Evolutionary conservation across 2,797 vertebrate species (phyloP).

Genomic region (Gila robusta): DNA sequence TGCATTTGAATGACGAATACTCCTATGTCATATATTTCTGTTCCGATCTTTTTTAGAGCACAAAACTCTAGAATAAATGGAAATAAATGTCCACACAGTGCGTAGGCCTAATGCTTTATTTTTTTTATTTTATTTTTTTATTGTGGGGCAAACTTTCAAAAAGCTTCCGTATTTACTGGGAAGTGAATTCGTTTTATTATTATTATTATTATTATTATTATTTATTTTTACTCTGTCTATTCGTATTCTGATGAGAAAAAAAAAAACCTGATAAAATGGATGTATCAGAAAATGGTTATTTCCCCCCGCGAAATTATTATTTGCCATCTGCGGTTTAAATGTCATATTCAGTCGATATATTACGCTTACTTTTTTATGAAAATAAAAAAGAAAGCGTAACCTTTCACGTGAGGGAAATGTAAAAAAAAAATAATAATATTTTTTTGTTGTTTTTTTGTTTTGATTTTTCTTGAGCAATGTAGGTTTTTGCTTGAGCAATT

Average conservation of each 20-base stretch:
- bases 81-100: background rate
- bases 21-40: background rate
- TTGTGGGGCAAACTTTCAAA: background rate
- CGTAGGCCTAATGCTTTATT: background rate
- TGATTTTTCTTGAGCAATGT: background rate
- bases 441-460: background rate
- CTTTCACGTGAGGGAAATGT: too few relatives aligned
- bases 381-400: background rate
- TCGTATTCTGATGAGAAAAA: background rate
- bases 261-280: background rate
- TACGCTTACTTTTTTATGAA: background rate
- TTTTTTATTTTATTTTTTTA: background rate
- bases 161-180: background rate
- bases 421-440: too few relatives aligned
- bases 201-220: background rate
- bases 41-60: background rate
- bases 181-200: background rate
- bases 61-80: background rate
- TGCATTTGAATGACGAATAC: background rate
- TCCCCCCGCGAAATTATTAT: background rate
- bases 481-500: background rate
- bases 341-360: background rate
- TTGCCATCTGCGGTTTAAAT: background rate
- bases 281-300: background rate
- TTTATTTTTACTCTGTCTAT: background rate